Evolutionary conservation across 2,113 vertebrate species (phyloP), one percentile per base, ranked within the genome.

Genomic region (Pampusana beccarii): DNA sequence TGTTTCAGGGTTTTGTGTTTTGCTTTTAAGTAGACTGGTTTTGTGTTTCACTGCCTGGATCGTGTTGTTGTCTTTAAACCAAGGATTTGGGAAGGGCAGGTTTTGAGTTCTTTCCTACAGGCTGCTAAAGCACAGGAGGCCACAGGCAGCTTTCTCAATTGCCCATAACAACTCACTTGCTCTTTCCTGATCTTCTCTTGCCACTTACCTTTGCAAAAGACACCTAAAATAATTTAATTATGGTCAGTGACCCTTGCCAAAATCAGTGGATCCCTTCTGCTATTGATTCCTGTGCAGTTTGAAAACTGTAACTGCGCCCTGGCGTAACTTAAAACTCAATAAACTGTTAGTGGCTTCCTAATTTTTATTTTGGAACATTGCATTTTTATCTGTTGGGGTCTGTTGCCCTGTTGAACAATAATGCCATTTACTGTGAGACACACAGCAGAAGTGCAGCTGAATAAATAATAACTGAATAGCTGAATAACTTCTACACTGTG

Each of bases 311-410:
- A 51, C 2, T 54, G 23, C 6, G 25, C 16, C n/a, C n/a, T 78
- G 34, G 16, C 7, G n/a, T 28, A 36, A 6, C 33, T 86, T 88
- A 58, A 86, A 93, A 78, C 38, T 46, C 36, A 80, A 6, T 42
- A 29, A 46, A 31, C 19, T 60, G 7, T 70, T 74, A 53, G 2
- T 16, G 66, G 29, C 0, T 0, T 87, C 34, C 67, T 61, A 1
- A 53, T 81, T 92, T 87, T 82, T 24, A 57, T 71, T 91, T 71
- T 67, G 19, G 53, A 89, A 33, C 8, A 13, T 88, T 38, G 17
- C 12, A 9, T 84, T 71, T 86, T 42, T 77, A 0, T 61, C 0
- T 44, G 0, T 13, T 54, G 18, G 7, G 21, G 4, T 75, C 48
- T 75, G n/a, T 57, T 95, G 34, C 33, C 56, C 29, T 56, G 24